Conservation (phyloP, 2,888 invertebrate genomes). For the Halictus ligatus region DNA sequence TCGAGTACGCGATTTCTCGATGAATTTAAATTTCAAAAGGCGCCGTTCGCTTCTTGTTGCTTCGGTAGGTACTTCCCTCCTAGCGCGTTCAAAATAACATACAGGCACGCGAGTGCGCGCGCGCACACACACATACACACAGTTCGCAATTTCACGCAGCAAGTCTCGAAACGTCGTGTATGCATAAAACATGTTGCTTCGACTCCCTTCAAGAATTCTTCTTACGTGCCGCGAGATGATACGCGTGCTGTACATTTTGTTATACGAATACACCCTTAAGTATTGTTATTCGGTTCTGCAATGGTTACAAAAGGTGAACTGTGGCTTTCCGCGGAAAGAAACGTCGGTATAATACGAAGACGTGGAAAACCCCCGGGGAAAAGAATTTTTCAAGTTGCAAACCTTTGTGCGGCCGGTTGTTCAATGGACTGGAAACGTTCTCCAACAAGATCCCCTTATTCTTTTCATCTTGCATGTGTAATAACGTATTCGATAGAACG, state of each 20-base stretch:
- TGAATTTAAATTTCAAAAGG: constrained; percentile 44
- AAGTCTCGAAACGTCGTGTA: constrained; percentile 30
- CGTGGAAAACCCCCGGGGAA: not conserved
- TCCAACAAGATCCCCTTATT: not conserved
- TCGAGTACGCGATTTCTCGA: constrained; percentile 22
- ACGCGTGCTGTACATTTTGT: constrained; percentile 27
- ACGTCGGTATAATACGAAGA: not conserved
- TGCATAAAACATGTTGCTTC: constrained; percentile 39
- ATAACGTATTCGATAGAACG: not conserved
- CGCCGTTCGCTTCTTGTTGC: constrained; percentile 19
- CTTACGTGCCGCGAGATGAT: constrained; percentile 22
- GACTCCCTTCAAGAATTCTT: constrained; percentile 35
- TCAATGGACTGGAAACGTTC: constrained; percentile 1
- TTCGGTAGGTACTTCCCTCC: constrained; percentile 18
- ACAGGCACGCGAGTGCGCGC: not conserved
- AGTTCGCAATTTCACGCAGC: constrained; percentile 28
- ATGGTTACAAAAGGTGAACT: not conserved
- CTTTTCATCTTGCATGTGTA: not conserved
- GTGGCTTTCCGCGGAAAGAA: not conserved
- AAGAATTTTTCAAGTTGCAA: not conserved
- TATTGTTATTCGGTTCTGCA: constrained; percentile 5
- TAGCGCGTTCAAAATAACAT: constrained; percentile 18
- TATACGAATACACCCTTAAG: constrained; percentile 9
- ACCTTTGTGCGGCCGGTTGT: not conserved
- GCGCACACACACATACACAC: not conserved